A percentile compares a stretch with the other conserved stretches of the same genome.
phyloP scores from a whole-genome alignment of 2,888 invertebrate species.

The Atethmia centrago region DNA sequence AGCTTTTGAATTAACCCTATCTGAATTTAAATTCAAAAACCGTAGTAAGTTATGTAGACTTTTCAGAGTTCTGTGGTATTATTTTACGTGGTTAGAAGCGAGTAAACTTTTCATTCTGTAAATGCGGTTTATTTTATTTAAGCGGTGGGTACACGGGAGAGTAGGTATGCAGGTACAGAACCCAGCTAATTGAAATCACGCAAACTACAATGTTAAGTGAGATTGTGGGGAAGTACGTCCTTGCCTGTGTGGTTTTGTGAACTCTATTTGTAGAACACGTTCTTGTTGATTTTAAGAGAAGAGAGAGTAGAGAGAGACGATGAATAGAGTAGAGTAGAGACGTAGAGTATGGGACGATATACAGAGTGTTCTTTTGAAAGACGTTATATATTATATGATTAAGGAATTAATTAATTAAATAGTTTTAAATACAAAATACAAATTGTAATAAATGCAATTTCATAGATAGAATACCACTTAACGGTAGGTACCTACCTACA shows the following conservation, averaged over 20 bases:
- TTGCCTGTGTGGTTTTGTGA: conserved; percentile 37
- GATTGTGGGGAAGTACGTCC: conserved; percentile 48
- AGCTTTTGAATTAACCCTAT: conserved; percentile 70
- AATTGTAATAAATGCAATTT: neutral
- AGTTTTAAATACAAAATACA: neutral
- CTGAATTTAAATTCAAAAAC: conserved; percentile 75
- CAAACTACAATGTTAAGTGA: conserved; percentile 68
- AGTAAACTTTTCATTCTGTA: conserved; percentile 77
- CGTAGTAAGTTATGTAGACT: conserved; percentile 75
- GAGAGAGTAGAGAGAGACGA: too few relatives aligned
- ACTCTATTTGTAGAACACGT: conserved; percentile 11
- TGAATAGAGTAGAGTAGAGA: too few relatives aligned
- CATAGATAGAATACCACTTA: neutral
- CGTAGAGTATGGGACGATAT: neutral
- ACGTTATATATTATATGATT: neutral
- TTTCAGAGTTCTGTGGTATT: conserved; percentile 75
- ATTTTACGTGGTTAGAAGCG: conserved; percentile 77
- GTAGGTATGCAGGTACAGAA: conserved; percentile 50
- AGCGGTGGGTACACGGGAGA: conserved; percentile 64
- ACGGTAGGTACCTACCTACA: too few relatives aligned
- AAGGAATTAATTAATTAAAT: neutral
- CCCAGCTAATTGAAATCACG: conserved; percentile 73
- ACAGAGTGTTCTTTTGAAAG: neutral
- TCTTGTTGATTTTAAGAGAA: conserved; percentile 27
- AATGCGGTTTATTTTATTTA: conserved; percentile 80